Conservation (phyloP, 2,888 invertebrate species). For the Parnassius smintheus region DNA sequence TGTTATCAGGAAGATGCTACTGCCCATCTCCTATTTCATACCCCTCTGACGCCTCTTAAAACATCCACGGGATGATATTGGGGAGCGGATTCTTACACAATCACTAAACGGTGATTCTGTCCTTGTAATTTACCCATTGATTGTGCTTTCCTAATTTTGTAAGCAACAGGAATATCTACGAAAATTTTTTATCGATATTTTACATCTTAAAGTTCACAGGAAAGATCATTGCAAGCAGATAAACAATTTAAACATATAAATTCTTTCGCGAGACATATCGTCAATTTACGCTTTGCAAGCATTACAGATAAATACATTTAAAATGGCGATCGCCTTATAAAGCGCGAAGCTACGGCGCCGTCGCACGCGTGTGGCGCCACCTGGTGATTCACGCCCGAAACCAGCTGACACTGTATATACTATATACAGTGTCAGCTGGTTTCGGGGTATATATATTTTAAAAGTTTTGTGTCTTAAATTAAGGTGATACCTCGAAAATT, state of each 20-base stretch:
- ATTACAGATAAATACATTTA: conserved; percentile 10
- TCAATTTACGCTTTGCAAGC: conserved; percentile 17
- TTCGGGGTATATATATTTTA: too few species aligned
- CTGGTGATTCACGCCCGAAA: conserved; percentile 41
- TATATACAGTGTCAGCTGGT: too few species aligned
- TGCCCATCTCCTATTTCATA: too few species aligned
- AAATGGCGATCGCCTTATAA: conserved; percentile 22
- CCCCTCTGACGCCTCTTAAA: too few species aligned
- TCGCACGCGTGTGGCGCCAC: conserved; percentile 41
- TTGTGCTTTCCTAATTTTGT: too few species aligned
- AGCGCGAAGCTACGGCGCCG: conserved; percentile 12
- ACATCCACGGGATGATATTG: too few species aligned
- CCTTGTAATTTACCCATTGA: too few species aligned
- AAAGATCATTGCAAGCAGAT: neutral
- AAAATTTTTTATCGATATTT: neutral
- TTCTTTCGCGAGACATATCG: neutral
- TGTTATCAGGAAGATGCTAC: too few species aligned
- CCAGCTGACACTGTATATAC: conserved; percentile 15
- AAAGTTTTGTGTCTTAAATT: neutral
- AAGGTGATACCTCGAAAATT: neutral
- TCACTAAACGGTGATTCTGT: too few species aligned
- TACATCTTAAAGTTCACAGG: neutral
- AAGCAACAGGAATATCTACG: too few species aligned
- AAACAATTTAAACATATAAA: neutral
- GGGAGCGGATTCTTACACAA: too few species aligned